Percentiles rank a stretch among this genome's conserved stretches.
phyloP scores from a whole-genome alignment of 2,797 vertebrate genomes.

The Myotis planiceps region DNA sequence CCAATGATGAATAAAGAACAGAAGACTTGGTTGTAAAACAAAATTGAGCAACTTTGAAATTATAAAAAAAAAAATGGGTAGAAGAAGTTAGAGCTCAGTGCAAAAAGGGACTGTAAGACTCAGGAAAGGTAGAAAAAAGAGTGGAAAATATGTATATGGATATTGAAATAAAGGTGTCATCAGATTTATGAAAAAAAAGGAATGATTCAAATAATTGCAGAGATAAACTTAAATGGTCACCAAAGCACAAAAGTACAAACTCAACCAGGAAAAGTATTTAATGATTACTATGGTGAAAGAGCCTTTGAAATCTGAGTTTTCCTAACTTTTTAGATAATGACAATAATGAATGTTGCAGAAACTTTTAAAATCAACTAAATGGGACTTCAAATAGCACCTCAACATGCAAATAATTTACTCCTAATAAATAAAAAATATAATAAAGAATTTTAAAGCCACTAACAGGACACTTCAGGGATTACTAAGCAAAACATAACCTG shows the following conservation, averaged over 20 bases:
- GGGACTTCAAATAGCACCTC: background rate
- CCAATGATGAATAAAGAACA: background rate
- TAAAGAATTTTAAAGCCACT: background rate
- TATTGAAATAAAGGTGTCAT: background rate
- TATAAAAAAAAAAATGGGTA: background rate
- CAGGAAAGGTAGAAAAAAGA: background rate
- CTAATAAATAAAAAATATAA: background rate
- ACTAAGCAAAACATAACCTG: background rate
- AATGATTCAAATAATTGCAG: background rate
- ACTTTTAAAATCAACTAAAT: background rate
- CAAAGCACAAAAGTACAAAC: background rate
- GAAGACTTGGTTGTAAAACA: background rate
- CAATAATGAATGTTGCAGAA: background rate
- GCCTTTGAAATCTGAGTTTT: background rate
- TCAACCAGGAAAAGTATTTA: background rate
- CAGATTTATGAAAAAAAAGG: background rate
- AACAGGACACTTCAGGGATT: background rate
- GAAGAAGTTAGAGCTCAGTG: background rate
- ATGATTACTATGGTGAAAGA: background rate
- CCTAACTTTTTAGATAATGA: background rate
- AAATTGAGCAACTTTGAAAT: background rate
- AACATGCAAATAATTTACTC: background rate
- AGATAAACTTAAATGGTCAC: background rate
- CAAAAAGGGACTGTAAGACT: background rate
- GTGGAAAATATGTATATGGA: background rate